These are phyloP conservation scores for Bettongia penicillata DNA, from an alignment of 2,113 vertebrate species.

Conservation along the genomic window DNA sequence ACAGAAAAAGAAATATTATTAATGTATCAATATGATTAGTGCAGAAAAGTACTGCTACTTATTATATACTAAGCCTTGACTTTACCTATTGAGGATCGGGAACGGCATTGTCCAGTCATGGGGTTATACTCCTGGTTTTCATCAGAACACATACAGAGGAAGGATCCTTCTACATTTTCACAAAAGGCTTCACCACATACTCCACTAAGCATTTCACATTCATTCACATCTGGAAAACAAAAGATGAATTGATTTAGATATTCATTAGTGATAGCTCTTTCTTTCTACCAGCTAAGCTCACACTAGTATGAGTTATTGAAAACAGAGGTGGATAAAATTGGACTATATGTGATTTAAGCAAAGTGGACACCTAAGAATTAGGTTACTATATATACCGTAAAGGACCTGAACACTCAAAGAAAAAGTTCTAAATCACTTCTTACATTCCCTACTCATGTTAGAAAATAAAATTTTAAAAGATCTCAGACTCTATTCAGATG, in stretches of 20 bases:
- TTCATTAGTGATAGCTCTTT: conserved; percentile 44
- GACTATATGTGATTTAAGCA: conserved; percentile 44
- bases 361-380: conserved; percentile 42
- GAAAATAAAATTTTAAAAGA: conserved; percentile 8
- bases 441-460: not conserved
- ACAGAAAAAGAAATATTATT: not conserved
- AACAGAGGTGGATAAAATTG: conserved; percentile 35
- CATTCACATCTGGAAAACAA: conserved; percentile 92
- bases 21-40: not conserved
- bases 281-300: conserved; percentile 60
- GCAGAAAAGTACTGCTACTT: not conserved
- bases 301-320: conserved; percentile 55
- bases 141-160: conserved; percentile 91
- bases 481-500: not conserved
- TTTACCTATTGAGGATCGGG: conserved; percentile 87
- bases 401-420: conserved; percentile 24
- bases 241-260: conserved; percentile 61
- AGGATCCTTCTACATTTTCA: conserved; percentile 93
- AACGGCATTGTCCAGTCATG: conserved; percentile 92
- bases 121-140: conserved; percentile 92
- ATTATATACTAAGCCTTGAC: not conserved
- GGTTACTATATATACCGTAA: conserved; percentile 13
- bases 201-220: conserved; percentile 93
- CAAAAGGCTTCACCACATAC: conserved; percentile 96
- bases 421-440: conserved; percentile 6